Conservation (phyloP, 2,113 vertebrate genomes). For the Chrysochloris asiatica region DNA sequence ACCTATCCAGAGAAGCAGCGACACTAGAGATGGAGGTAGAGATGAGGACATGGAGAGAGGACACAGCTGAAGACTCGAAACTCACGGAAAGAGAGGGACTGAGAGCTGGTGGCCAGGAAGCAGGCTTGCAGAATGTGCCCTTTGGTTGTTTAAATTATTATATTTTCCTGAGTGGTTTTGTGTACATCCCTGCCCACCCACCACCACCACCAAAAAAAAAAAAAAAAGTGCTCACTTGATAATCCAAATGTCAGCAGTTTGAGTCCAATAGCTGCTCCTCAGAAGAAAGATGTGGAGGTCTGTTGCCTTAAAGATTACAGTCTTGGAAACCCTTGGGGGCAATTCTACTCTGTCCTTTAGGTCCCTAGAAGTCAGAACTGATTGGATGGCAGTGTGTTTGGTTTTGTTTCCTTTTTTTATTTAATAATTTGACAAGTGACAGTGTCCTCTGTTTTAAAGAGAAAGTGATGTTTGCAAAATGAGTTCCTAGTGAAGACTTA, state of each 20-base stretch:
- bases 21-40: too few relatives aligned
- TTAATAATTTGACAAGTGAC: background rate
- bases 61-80: too few relatives aligned
- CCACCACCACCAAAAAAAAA: too few relatives aligned
- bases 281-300: background rate
- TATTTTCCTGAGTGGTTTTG: too few relatives aligned
- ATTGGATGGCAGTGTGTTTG: background rate
- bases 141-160: too few relatives aligned
- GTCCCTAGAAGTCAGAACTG: background rate
- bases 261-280: background rate
- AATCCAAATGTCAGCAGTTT: background rate
- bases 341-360: background rate
- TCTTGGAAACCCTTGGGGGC: background rate
- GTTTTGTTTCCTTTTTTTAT: background rate
- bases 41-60: too few relatives aligned
- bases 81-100: too few relatives aligned
- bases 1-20: too few relatives aligned
- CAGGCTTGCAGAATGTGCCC: too few relatives aligned
- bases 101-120: too few relatives aligned
- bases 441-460: background rate
- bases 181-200: too few relatives aligned
- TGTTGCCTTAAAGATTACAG: background rate
- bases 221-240: background rate
- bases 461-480: conserved; percentile 10
- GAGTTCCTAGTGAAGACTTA: background rate